These are phyloP conservation scores for Empis livida DNA, from an alignment of 2,888 invertebrate genomes.

Conservation along the genomic window DNA sequence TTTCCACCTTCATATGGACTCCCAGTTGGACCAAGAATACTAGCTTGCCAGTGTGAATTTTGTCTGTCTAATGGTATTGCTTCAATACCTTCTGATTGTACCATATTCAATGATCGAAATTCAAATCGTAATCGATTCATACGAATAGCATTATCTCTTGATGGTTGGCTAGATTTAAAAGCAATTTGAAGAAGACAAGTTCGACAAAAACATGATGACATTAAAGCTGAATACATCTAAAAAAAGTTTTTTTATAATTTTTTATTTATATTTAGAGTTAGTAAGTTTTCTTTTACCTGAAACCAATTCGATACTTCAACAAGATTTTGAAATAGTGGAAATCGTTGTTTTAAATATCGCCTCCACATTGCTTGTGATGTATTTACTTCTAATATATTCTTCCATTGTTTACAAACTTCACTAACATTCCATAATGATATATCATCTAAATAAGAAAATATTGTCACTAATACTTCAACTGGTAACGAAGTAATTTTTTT, in stretches of 20 bases:
- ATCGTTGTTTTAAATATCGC: slow-evolving; percentile 58
- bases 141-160: slow-evolving; percentile 70
- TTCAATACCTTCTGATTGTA: slow-evolving; percentile 34
- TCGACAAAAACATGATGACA: slow-evolving; percentile 74
- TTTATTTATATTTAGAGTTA: too few species aligned
- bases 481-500: slow-evolving; percentile 25
- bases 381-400: slow-evolving; percentile 63
- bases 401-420: slow-evolving; percentile 77
- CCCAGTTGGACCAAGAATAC: slow-evolving; percentile 79
- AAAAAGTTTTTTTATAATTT: too few species aligned
- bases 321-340: slow-evolving; percentile 76
- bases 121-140: slow-evolving; percentile 68
- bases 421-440: slow-evolving; percentile 81
- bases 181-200: slow-evolving; percentile 80
- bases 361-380: slow-evolving; percentile 71
- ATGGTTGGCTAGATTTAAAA: slow-evolving; percentile 49
- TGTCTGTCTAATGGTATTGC: slow-evolving; percentile 34
- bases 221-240: slow-evolving; percentile 51
- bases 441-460: slow-evolving; percentile 84
- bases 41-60: slow-evolving; percentile 77
- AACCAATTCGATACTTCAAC: slow-evolving; percentile 65
- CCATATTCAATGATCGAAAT: slow-evolving; percentile 37
- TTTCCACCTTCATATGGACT: slow-evolving; percentile 91
- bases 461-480: slow-evolving; percentile 61
- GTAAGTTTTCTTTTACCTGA: too few species aligned